phyloP scores from a whole-genome alignment of 2,797 vertebrate species.

The Anas bahamensis region DNA sequence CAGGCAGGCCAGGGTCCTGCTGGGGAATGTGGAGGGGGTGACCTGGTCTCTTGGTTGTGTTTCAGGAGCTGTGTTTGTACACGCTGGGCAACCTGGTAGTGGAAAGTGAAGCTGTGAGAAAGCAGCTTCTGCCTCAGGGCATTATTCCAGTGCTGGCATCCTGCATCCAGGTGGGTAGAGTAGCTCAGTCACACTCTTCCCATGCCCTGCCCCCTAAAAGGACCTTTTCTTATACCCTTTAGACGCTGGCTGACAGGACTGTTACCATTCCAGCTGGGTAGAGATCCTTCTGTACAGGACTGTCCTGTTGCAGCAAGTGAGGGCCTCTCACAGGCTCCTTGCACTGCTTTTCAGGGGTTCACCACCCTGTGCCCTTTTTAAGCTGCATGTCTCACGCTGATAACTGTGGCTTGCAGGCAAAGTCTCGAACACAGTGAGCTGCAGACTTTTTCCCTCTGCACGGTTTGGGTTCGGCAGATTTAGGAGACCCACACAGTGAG shows the following conservation, averaged over 20 bases:
- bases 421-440: background rate
- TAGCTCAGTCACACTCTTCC: background rate
- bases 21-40: background rate
- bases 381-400: background rate
- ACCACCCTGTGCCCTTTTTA: background rate
- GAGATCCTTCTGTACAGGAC: background rate
- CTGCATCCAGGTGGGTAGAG: conserved; percentile 87
- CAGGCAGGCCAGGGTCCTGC: too few species aligned
- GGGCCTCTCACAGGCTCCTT: background rate
- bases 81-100: conserved; percentile 93
- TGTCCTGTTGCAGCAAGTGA: fast-evolving
- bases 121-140: conserved; percentile 91
- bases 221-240: fast-evolving
- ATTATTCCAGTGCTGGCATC: conserved; percentile 87
- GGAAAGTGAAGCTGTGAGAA: conserved; percentile 85
- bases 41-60: background rate
- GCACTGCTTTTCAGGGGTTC: background rate
- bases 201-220: background rate
- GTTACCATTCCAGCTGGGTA: background rate
- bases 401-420: background rate
- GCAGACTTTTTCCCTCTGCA: background rate
- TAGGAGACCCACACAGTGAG: background rate
- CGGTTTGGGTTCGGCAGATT: background rate
- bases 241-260: background rate
- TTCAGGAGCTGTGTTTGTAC: conserved; percentile 94